These are phyloP conservation scores for Scaptodrosophila latifasciaeformis DNA, from an alignment of 2,888 invertebrate genomes.

Conservation along the genomic window DNA sequence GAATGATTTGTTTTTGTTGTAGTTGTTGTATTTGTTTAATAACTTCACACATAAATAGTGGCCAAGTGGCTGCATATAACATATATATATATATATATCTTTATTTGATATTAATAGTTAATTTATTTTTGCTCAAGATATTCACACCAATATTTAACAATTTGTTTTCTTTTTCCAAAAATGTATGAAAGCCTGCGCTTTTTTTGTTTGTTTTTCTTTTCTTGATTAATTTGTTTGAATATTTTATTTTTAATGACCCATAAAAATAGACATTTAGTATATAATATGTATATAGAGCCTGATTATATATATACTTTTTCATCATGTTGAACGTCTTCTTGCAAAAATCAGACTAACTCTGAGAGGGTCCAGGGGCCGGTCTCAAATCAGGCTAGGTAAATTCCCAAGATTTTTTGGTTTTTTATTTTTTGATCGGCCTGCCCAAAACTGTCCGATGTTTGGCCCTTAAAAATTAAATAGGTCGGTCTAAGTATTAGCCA, in stretches of 20 bases:
- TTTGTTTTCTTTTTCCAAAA: slow-evolving; percentile 52
- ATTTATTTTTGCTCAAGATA: too few species aligned
- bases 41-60: slow-evolving; percentile 50
- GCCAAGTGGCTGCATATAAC: slow-evolving; percentile 52
- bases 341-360: too few species aligned
- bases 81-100: slow-evolving; percentile 31
- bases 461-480: too few species aligned
- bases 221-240: slow-evolving; percentile 3
- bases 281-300: slow-evolving; percentile 23
- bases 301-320: slow-evolving; percentile 1
- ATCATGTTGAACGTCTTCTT: slow-evolving; percentile 46
- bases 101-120: slow-evolving; percentile 21
- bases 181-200: slow-evolving; percentile 67
- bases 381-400: too few species aligned
- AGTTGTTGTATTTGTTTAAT: slow-evolving; percentile 20
- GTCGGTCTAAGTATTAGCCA: too few species aligned
- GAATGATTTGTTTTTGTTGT: slow-evolving; percentile 14
- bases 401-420: too few species aligned
- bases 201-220: slow-evolving; percentile 28
- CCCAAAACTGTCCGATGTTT: too few species aligned
- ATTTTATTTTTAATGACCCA: slow-evolving; percentile 27
- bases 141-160: slow-evolving; percentile 48
- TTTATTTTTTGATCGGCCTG: background rate
- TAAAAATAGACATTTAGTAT: background rate
- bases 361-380: too few species aligned